phyloP scores from a whole-genome alignment of 2,888 invertebrate species.

The Sminthurides aquaticus region DNA sequence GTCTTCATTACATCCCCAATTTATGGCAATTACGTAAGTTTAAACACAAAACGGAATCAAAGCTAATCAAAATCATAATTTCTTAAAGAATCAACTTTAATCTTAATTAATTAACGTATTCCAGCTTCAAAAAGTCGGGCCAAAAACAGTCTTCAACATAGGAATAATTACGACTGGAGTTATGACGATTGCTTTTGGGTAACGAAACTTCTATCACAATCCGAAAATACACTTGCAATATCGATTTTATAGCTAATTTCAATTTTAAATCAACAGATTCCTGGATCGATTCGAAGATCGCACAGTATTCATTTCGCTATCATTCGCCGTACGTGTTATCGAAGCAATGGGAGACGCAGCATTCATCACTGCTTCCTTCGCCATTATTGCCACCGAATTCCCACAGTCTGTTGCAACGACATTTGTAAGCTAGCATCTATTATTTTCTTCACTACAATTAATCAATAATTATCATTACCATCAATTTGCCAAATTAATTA shows the following conservation, averaged over 20 bases:
- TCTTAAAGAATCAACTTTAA: too few species aligned
- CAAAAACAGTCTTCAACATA: conserved; percentile 70
- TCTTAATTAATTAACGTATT: too few species aligned
- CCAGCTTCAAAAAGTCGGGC: conserved; percentile 66
- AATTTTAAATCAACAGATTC: conserved; percentile 35
- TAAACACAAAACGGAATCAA: background rate
- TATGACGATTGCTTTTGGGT: conserved; percentile 76
- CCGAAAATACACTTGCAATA: too few species aligned
- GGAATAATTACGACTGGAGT: conserved; percentile 76
- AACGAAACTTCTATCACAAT: conserved; percentile 45
- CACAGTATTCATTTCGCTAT: conserved; percentile 32
- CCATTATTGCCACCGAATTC: conserved; percentile 80
- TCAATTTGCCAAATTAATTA: conserved; percentile 10
- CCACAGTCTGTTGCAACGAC: conserved; percentile 62
- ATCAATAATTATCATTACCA: background rate
- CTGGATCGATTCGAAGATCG: conserved; percentile 44
- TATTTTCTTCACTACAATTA: conserved; percentile 5
- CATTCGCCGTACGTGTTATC: conserved; percentile 58
- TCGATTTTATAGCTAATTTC: too few species aligned
- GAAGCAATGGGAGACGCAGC: conserved; percentile 82
- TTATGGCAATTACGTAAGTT: conserved; percentile 31
- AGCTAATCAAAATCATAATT: too few species aligned
- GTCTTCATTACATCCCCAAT: conserved; percentile 71
- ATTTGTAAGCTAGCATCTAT: conserved; percentile 21
- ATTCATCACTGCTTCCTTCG: conserved; percentile 76